These are phyloP conservation scores for Miniopterus natalensis DNA, from an alignment of 2,113 vertebrate genomes.

Conservation along the genomic window DNA sequence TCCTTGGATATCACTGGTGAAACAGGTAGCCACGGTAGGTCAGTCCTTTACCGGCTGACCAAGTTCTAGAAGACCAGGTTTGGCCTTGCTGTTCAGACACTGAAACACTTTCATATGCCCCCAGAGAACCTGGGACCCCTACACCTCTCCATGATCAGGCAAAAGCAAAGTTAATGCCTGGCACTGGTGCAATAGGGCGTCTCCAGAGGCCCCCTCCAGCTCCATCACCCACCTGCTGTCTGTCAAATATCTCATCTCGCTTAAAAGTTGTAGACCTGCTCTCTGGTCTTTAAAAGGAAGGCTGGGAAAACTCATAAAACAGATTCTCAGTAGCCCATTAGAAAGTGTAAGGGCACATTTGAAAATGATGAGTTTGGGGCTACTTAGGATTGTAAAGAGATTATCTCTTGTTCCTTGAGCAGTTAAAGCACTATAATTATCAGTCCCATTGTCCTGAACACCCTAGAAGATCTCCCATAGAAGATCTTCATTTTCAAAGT, in stretches of 20 bases:
- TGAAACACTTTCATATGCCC: neutral
- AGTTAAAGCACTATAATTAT: neutral
- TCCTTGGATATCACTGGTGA: neutral
- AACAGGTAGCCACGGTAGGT: neutral
- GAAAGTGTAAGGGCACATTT: neutral
- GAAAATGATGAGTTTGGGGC: neutral
- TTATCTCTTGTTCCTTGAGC: neutral
- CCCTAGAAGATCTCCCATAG: neutral
- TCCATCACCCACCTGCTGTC: neutral
- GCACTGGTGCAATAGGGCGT: neutral
- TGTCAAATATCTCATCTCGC: neutral
- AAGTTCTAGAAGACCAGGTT: neutral
- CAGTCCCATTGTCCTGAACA: neutral
- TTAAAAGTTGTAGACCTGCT: neutral
- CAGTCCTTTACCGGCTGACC: neutral
- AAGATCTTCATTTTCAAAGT: neutral
- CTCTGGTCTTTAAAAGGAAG: neutral
- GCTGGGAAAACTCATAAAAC: neutral
- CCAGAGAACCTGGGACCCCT: neutral
- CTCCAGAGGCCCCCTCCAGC: neutral
- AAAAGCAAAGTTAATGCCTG: neutral
- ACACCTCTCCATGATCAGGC: neutral
- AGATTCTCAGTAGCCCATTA: neutral
- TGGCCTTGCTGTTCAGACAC: neutral
- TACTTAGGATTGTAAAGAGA: neutral